phyloP scores from a whole-genome alignment of 2,797 vertebrate genomes.

The Enteromius unitaeniatus region DNA sequence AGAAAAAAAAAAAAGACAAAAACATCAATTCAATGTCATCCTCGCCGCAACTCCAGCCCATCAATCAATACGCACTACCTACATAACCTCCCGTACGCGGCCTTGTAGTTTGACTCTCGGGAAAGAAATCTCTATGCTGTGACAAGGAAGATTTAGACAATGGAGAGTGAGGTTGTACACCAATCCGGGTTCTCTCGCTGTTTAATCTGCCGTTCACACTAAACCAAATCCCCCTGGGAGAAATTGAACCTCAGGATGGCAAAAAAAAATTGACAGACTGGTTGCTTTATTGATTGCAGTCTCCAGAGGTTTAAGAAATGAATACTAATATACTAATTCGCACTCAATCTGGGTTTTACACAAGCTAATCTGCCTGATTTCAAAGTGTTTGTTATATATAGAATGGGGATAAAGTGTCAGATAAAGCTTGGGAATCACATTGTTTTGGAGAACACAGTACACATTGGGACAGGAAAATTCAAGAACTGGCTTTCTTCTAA shows the following conservation, averaged over 20 bases:
- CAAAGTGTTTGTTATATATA: conserved; percentile 71
- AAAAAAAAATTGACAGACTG: conserved; percentile 69
- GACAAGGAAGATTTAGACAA: conserved; percentile 61
- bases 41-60: conserved; percentile 4
- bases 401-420: conserved; percentile 68
- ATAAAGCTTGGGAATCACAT: conserved; percentile 64
- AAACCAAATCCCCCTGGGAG: conserved; percentile 71
- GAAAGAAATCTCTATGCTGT: conserved; percentile 50
- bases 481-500: neutral
- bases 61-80: conserved; percentile 40
- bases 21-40: conserved; percentile 48
- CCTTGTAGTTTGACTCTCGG: conserved; percentile 33
- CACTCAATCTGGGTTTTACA: conserved; percentile 73
- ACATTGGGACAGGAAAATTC: neutral
- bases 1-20: conserved; percentile 14
- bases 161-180: conserved; percentile 59
- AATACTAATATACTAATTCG: conserved; percentile 79
- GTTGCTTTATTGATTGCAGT: conserved; percentile 78
- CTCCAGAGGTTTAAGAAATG: conserved; percentile 70
- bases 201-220: conserved; percentile 65
- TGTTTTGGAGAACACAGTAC: neutral
- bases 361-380: conserved; percentile 75
- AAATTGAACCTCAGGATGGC: conserved; percentile 69
- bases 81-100: conserved; percentile 18
- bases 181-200: conserved; percentile 60